Evolutionary conservation across 2,797 vertebrate genomes (phyloP).

Genomic region (Pantherophis alleghaniensis): DNA sequence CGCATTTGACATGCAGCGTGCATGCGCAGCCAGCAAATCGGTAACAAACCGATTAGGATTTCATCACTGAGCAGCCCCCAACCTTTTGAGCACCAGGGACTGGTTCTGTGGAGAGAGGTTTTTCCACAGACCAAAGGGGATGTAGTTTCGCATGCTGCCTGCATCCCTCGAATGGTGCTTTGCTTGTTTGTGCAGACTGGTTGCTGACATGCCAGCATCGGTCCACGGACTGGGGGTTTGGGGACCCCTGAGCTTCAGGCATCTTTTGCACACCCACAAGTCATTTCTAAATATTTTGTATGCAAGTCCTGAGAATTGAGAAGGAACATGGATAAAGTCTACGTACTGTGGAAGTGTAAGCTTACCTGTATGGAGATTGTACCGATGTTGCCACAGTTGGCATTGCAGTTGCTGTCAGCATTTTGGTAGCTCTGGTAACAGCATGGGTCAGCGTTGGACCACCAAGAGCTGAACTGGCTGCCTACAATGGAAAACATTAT

Average conservation of each 20-base stretch:
- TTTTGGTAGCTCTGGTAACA: conserved; percentile 98
- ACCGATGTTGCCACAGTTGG: conserved; percentile 97
- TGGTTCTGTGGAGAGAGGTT: too few species aligned
- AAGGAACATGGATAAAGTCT: not conserved
- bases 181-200: too few species aligned
- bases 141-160: too few species aligned
- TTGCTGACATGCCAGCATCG: too few species aligned
- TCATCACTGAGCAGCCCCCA: too few species aligned
- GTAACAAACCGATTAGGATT: too few species aligned
- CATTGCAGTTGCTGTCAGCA: conserved; percentile 99
- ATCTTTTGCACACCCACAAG: not conserved
- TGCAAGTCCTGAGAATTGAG: not conserved
- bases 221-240: too few species aligned
- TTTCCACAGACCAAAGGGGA: too few species aligned
- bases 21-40: too few species aligned
- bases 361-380: conserved; percentile 96
- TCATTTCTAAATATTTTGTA: not conserved
- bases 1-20: too few species aligned
- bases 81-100: too few species aligned
- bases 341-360: not conserved
- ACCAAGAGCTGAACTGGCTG: conserved; percentile 94
- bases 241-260: not conserved
- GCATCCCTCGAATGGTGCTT: too few species aligned
- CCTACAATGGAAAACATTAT: conserved; percentile 68
- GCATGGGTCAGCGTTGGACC: conserved; percentile 97